Percentiles rank a stretch among this genome's conserved stretches.
Conservation (phyloP, 1,140 invertebrate genomes). For the Cecropterus lyciades region DNA sequence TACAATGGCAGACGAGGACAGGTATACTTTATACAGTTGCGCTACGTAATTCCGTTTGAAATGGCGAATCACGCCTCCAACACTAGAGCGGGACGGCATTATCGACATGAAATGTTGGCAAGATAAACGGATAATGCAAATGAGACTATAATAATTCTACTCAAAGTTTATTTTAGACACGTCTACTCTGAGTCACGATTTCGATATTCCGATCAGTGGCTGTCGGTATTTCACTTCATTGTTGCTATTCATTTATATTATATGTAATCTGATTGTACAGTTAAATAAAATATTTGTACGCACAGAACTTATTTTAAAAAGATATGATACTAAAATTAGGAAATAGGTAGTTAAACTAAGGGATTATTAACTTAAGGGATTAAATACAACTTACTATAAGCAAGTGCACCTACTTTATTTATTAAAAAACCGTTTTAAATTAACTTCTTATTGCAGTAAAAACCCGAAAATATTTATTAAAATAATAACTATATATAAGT, state of each 20-base stretch:
- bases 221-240: constrained; percentile 70
- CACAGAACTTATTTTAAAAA: too few species aligned
- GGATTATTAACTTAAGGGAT: too few species aligned
- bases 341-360: too few species aligned
- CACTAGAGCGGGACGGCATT: constrained; percentile 68
- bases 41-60: constrained; percentile 68
- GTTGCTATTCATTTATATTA: constrained; percentile 67
- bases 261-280: constrained; percentile 61
- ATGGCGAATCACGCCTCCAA: constrained; percentile 79
- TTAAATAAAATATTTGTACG: constrained; percentile 55
- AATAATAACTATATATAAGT: not conserved
- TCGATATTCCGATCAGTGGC: constrained; percentile 63
- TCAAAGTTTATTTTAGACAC: constrained; percentile 61
- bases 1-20: constrained; percentile 66
- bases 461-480: too few species aligned
- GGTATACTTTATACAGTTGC: constrained; percentile 65
- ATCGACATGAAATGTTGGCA: constrained; percentile 73
- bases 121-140: constrained; percentile 64
- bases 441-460: too few species aligned
- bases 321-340: too few species aligned
- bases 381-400: too few species aligned
- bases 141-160: constrained; percentile 59
- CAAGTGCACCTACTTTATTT: too few species aligned
- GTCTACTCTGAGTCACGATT: constrained; percentile 58
- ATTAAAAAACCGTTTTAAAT: too few species aligned